Conservation (phyloP, 2,113 vertebrate species). For the Cairina moschata region DNA sequence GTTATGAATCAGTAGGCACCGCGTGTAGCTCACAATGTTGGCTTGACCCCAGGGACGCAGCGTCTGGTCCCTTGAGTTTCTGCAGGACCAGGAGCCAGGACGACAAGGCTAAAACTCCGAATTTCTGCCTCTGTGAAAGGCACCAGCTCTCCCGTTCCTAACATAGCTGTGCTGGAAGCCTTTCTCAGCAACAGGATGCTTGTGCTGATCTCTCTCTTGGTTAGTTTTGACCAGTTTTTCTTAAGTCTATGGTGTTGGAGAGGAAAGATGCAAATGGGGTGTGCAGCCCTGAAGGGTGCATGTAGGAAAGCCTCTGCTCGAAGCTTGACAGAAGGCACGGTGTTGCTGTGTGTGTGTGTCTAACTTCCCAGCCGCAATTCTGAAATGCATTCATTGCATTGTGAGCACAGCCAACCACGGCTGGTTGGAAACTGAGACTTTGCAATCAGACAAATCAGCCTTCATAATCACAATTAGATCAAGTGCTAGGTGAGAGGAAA, state of each 20-base stretch:
- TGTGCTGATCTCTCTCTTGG: neutral
- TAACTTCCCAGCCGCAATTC: neutral
- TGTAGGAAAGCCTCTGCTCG: neutral
- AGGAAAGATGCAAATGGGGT: neutral
- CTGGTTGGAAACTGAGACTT: neutral
- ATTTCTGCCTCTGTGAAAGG: neutral
- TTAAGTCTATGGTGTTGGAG: neutral
- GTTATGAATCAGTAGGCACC: rapidly evolving
- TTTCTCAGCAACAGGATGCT: neutral
- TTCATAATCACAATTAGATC: neutral
- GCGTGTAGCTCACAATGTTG: rapidly evolving
- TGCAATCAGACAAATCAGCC: neutral
- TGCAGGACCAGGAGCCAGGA: neutral
- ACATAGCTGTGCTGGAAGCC: neutral
- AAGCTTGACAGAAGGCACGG: neutral
- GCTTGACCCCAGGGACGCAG: neutral
- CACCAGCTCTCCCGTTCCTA: neutral
- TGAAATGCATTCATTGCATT: neutral
- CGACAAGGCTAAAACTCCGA: neutral
- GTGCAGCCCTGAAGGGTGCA: neutral
- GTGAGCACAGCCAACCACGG: neutral
- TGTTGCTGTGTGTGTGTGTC: neutral
- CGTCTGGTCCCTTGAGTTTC: rapidly evolving
- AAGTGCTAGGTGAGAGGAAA: neutral
- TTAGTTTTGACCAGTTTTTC: neutral